phyloP scores from a whole-genome alignment of 2,113 vertebrate species.

The Pedetes capensis region DNA sequence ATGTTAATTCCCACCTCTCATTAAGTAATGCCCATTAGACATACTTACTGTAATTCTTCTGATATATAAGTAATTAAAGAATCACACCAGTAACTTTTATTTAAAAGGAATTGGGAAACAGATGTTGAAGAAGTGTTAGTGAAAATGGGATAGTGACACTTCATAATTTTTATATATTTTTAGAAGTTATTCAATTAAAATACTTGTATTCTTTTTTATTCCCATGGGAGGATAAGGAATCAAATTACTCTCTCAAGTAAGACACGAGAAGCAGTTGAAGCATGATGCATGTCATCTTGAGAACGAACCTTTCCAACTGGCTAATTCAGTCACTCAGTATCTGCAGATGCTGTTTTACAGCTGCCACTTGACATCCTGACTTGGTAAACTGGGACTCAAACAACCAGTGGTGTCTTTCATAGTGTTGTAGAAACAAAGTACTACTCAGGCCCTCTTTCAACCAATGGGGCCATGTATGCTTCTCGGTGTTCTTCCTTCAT shows the following conservation, averaged over 20 bases:
- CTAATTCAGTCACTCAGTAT: not conserved
- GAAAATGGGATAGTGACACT: not conserved
- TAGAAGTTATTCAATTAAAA: conserved; percentile 52
- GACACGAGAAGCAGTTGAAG: not conserved
- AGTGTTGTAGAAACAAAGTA: not conserved
- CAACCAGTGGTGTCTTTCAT: no score
- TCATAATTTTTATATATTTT: conserved; percentile 55
- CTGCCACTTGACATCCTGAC: not conserved
- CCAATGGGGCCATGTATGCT: no score
- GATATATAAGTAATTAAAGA: conserved; percentile 27
- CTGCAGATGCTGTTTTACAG: not conserved
- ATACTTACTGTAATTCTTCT: conserved; percentile 9
- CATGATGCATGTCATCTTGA: not conserved
- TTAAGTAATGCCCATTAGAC: no score
- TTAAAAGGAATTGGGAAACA: not conserved
- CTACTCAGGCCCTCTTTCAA: conserved; percentile 19
- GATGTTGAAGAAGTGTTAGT: not conserved
- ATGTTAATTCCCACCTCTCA: conserved; percentile 27
- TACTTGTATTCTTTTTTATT: conserved; percentile 20
- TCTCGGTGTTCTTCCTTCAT: conserved; percentile 49
- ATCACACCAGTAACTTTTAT: conserved; percentile 48
- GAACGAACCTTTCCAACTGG: not conserved
- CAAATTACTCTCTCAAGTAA: not conserved
- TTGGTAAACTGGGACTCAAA: not conserved
- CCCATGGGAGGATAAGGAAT: conserved; percentile 29